Evolutionary conservation across 2,113 vertebrate species (phyloP), one percentile per base, ranked within the genome.

Genomic region (Pollachius pollachius): DNA sequence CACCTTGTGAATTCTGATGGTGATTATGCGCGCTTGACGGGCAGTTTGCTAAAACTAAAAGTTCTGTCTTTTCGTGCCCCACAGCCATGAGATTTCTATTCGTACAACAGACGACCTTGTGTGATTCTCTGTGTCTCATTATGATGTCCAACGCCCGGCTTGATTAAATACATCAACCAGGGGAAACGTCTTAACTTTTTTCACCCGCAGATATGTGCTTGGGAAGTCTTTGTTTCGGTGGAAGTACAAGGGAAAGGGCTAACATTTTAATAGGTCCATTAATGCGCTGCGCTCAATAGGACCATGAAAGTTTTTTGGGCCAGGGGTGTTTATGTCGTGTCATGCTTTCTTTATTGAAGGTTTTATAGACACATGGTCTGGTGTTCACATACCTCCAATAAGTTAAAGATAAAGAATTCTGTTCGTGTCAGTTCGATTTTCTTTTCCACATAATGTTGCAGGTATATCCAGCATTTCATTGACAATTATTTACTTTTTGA

Each of bases 1-100:
- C 78, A 78, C 87, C 91, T 78, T 81, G 92, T 92, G 94, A 95
- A 96, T 97, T 94, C 91, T 94, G 92, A 97, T 95, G 89, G 93
- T 93, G 92, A 93, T 93, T 92, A 92, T 92, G 92, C 88, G 93
- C 94, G 92, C 93, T 93, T 95, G 91, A 96, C 89, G 91, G 93
- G 92, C 90, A 94, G 91, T 91, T 90, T 91, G 84, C 87, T 94
- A 89, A 95, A 94, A 94, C 93, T 88, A 89, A 92, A 91, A 91
- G 89, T 90, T 92, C 85, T 88, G 89, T 89, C 89, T 90, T 71
- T 48, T 71, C 74, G 73, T 91, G 84, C 84, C 90, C 92, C 83
- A 89, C 79, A 94, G 92, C 85, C 82, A 85, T 82, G 68, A 73
- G 77, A 84, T 89, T 84, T 87, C 86, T 80, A 77, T 78, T 92